Percentiles rank a stretch among this genome's conserved stretches.
These are phyloP conservation scores for Stomorhina lunata DNA, from an alignment of 2,888 invertebrate genomes.

Conservation along the genomic window DNA sequence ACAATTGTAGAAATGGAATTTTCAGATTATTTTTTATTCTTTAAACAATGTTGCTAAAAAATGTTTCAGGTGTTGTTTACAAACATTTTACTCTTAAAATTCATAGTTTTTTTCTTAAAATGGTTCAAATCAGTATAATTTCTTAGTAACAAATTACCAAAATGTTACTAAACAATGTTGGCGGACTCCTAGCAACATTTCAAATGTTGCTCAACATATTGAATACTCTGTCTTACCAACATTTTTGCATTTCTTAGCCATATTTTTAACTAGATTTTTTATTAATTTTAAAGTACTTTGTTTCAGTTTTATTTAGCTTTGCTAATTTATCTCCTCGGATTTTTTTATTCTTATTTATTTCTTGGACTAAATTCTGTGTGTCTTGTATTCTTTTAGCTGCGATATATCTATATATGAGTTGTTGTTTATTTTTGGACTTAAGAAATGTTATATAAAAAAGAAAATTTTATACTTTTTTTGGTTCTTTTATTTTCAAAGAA, in stretches of 20 bases:
- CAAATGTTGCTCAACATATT: neutral
- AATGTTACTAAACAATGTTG: neutral
- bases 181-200: neutral
- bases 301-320: constrained; percentile 4
- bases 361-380: constrained; percentile 15
- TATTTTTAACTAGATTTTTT: neutral
- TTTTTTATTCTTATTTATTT: constrained; percentile 17
- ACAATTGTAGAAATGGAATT: too few relatives aligned
- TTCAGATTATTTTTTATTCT: too few relatives aligned
- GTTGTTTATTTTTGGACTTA: constrained; percentile 33
- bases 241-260: neutral
- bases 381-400: neutral
- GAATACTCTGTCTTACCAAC: neutral
- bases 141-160: neutral
- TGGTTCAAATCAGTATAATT: neutral
- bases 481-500: constrained; percentile 25
- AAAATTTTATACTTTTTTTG: constrained; percentile 7
- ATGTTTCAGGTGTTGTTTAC: too few relatives aligned
- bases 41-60: too few relatives aligned
- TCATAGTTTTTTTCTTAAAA: neutral
- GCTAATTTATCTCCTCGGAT: constrained; percentile 23
- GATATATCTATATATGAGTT: constrained; percentile 14
- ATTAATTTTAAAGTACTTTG: neutral
- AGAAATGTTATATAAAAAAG: constrained; percentile 42
- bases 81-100: too few relatives aligned